These are phyloP conservation scores for Gephyroberyx darwinii DNA, from an alignment of 2,797 vertebrate species.

Conservation along the genomic window DNA sequence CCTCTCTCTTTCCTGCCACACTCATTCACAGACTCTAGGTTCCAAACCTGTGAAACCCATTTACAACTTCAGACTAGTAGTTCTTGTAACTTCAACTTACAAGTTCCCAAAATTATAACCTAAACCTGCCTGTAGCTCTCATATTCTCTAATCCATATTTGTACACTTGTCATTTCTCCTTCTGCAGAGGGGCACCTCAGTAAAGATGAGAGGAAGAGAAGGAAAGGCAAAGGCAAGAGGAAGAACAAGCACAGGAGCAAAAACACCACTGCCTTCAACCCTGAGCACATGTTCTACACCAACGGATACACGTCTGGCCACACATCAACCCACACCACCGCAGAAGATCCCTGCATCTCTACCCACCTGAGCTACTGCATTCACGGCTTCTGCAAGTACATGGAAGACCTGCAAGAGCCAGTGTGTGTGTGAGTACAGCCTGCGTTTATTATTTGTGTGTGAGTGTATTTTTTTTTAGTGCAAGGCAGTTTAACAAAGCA, in stretches of 20 bases:
- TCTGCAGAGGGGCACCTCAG: conserved; percentile 39
- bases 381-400: conserved; percentile 81
- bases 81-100: too few relatives aligned
- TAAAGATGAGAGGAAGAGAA: conserved; percentile 58
- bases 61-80: too few relatives aligned
- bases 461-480: neutral
- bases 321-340: conserved; percentile 47
- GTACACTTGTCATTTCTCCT: conserved; percentile 32
- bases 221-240: conserved; percentile 63
- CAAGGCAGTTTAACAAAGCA: too few relatives aligned
- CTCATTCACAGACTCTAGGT: too few relatives aligned
- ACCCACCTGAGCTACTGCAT: conserved; percentile 81
- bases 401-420: conserved; percentile 78
- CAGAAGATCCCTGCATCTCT: conserved; percentile 77
- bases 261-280: conserved; percentile 62
- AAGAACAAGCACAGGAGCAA: conserved; percentile 60
- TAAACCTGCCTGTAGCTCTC: neutral
- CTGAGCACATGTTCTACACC: conserved; percentile 44
- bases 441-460: neutral
- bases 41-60: too few relatives aligned
- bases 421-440: conserved; percentile 81
- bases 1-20: too few relatives aligned
- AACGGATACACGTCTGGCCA: conserved; percentile 41
- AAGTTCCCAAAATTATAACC: neutral
- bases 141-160: neutral